Evolutionary conservation across 2,888 invertebrate species (phyloP).

Genomic region (Allolobophora icterica): DNA sequence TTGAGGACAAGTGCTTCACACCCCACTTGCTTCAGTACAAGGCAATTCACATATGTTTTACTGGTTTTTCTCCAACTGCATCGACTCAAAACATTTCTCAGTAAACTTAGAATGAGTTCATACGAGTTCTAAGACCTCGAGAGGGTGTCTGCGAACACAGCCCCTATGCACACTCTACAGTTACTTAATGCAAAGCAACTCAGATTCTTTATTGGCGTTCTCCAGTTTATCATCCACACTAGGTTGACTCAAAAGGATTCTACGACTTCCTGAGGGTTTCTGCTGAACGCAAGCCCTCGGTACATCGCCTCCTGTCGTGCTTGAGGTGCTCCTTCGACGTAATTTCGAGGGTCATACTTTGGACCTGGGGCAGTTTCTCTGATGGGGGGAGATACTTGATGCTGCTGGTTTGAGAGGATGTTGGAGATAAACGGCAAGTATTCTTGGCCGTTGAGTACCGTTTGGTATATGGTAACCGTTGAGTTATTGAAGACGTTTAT

Average conservation of each 20-base stretch:
- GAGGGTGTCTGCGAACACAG: not conserved
- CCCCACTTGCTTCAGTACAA: not conserved
- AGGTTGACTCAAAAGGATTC: not conserved
- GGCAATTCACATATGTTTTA: not conserved
- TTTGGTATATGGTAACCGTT: not conserved
- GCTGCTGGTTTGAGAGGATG: not conserved
- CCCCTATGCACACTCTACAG: not conserved
- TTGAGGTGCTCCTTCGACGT: not conserved
- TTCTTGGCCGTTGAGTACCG: not conserved
- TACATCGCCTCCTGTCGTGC: not conserved
- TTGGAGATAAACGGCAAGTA: fast-evolving
- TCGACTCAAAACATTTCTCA: no score
- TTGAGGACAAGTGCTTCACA: no score
- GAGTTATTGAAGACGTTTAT: not conserved
- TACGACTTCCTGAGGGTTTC: not conserved
- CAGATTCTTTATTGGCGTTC: not conserved
- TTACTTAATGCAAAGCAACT: not conserved
- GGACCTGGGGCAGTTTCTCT: not conserved
- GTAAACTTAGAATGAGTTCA: not conserved
- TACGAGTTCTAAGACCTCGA: not conserved
- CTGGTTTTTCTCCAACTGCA: not conserved
- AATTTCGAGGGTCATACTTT: not conserved
- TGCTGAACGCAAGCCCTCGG: not conserved
- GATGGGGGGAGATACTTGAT: not conserved
- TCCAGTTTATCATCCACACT: not conserved